Base-by-base conservation (phyloP, 2,797 vertebrate genomes). In the Alectoris magna region DNA sequence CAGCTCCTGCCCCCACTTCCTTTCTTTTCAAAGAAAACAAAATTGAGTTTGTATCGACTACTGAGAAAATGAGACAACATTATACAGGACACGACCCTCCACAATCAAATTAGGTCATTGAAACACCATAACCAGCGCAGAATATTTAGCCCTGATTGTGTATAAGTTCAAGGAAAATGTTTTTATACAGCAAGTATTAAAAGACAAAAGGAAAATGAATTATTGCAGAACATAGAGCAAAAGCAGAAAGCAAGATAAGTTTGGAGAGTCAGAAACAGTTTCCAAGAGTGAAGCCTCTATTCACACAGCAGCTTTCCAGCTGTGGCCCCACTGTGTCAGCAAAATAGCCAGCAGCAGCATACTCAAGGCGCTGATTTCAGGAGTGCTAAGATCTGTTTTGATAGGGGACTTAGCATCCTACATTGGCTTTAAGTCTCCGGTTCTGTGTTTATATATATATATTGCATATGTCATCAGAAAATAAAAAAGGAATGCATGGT, bases 91-190 rank as follows among this genome's bases (percentile, higher is more conserved):
- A 87, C 39, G 78, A 96, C 91, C 95, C 90, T 91, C 70, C 3
- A 11, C 87, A 97, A 96, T 97, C 94, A 74, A 90, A 97, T 97
- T 94, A 96, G 63, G 51, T 62, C 78, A 87, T 73, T 91, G 90
- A 59, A 87, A 91, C 81, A 88, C 82, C 76, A 41, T 31, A 84
- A 84, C 87, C 88, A 92, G 78, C 66, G 79, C 2, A 1, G 73
- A 91, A 49, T 77, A 66, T 6, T 24, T 64, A 92, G 80, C 34
- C 38, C 59, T 90, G 53, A 73, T 15, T 70, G 24, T 1, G 0
- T 55, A 64, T 51, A 62, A 55, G 82, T 87, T 60, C 80, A 94
- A 87, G 87, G 15, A 82, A 58, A 91, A 85, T 27, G 17, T 70
- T 91, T 96, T 93, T 85, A 92, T 75, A 48, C 68, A 68, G 68